Evolutionary conservation across 2,888 invertebrate species (phyloP).

Genomic region (Cheilosia soror): DNA sequence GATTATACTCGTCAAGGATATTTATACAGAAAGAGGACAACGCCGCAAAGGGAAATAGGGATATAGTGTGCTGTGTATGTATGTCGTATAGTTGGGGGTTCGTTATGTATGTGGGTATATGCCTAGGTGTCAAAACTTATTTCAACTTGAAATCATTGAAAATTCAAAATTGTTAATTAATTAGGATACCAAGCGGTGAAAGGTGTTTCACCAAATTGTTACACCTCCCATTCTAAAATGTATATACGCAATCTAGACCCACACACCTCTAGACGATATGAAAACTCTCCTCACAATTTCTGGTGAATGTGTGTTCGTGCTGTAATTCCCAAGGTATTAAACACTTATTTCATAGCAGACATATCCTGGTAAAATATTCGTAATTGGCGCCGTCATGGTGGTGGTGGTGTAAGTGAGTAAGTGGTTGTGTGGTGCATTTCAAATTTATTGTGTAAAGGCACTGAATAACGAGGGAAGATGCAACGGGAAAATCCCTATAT

Average conservation of each 20-base stretch:
- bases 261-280: neutral
- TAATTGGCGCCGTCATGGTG: conserved; percentile 25
- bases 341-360: conserved; percentile 24
- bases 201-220: conserved; percentile 22
- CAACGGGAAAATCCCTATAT: conserved; percentile 42
- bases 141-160: conserved; percentile 56
- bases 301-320: neutral
- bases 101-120: too few species aligned
- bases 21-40: neutral
- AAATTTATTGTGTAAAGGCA: conserved; percentile 1
- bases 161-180: conserved; percentile 59
- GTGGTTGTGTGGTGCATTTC: neutral
- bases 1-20: conserved; percentile 52
- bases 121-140: conserved; percentile 45
- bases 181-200: conserved; percentile 39
- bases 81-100: neutral
- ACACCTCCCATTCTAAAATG: too few species aligned
- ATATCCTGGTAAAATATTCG: conserved; percentile 3
- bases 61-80: conserved; percentile 3
- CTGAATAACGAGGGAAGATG: neutral
- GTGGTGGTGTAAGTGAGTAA: neutral
- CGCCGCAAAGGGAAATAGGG: neutral
- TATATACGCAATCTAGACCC: neutral
- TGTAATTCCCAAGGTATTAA: conserved; percentile 23
- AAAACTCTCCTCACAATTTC: neutral